Evolutionary conservation across 2,888 invertebrate species (phyloP).

Genomic region (Melikaiella ostensackeni): DNA sequence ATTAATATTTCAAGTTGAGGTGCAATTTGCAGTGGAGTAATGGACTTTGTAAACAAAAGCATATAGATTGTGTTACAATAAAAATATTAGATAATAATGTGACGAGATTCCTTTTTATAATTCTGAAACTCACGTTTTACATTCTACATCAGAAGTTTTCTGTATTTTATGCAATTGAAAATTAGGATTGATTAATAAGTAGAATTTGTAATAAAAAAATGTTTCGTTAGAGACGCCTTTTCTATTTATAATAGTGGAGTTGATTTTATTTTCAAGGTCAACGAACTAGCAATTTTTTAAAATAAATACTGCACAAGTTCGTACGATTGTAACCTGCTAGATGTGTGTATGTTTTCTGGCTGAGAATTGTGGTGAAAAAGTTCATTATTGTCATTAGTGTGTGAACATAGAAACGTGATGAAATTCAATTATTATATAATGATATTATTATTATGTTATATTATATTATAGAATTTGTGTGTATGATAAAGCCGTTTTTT

Average conservation of each 20-base stretch:
- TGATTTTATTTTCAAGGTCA: background rate
- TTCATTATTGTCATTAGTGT: background rate
- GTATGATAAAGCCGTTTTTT: background rate
- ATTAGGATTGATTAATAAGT: background rate
- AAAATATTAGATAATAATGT: background rate
- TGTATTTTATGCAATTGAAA: background rate
- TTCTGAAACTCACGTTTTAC: background rate
- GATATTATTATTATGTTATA: background rate
- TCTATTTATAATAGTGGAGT: background rate
- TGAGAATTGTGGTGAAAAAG: slow-evolving; percentile 1
- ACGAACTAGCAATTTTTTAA: slow-evolving; percentile 12
- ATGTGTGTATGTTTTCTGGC: slow-evolving; percentile 17
- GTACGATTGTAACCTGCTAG: background rate
- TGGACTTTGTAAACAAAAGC: background rate
- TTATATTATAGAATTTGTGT: background rate
- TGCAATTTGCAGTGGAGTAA: slow-evolving; percentile 17
- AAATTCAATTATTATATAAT: slow-evolving; percentile 7
- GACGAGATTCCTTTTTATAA: background rate
- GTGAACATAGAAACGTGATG: slow-evolving; percentile 3
- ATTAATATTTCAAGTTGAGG: slow-evolving; percentile 4
- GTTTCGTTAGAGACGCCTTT: background rate
- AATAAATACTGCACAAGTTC: background rate
- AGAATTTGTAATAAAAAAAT: background rate
- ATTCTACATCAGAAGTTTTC: slow-evolving; percentile 4
- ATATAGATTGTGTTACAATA: background rate